Percentiles rank a stretch among this genome's conserved stretches.
phyloP scores from a whole-genome alignment of 2,113 vertebrate genomes.

The Willisornis vidua region DNA sequence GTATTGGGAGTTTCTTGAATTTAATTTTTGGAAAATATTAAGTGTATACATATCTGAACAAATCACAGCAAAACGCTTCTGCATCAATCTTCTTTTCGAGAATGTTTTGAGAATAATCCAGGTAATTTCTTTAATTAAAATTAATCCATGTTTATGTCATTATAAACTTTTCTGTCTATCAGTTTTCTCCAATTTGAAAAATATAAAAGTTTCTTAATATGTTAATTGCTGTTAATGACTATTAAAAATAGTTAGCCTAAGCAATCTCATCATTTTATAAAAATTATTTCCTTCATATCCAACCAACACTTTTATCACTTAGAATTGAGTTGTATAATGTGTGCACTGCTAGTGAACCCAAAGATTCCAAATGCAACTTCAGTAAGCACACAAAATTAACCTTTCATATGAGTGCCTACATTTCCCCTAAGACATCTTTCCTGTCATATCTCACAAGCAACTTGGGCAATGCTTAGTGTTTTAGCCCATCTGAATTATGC shows the following conservation, averaged over 20 bases:
- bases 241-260: neutral
- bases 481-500: conserved; percentile 53
- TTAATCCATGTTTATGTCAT: neutral
- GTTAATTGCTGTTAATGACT: neutral
- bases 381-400: conserved; percentile 37
- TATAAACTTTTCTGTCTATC: neutral
- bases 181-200: neutral
- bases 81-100: neutral
- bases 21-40: neutral
- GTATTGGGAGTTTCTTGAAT: neutral
- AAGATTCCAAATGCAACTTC: conserved; percentile 7
- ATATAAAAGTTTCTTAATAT: neutral
- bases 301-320: neutral
- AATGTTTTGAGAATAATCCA: neutral
- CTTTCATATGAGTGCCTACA: neutral
- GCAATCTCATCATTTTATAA: neutral
- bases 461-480: conserved; percentile 45
- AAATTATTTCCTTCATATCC: neutral
- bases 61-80: neutral
- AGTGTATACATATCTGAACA: neutral
- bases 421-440: conserved; percentile 36
- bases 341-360: conserved; percentile 9
- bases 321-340: neutral
- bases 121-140: neutral
- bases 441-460: conserved; percentile 48